A percentile compares a stretch with the other conserved stretches of the same genome.
These are phyloP conservation scores for Mnemiopsis leidyi DNA, from an alignment of 37 sponge, comb jelly and placozoan species.

Conservation along the genomic window DNA sequence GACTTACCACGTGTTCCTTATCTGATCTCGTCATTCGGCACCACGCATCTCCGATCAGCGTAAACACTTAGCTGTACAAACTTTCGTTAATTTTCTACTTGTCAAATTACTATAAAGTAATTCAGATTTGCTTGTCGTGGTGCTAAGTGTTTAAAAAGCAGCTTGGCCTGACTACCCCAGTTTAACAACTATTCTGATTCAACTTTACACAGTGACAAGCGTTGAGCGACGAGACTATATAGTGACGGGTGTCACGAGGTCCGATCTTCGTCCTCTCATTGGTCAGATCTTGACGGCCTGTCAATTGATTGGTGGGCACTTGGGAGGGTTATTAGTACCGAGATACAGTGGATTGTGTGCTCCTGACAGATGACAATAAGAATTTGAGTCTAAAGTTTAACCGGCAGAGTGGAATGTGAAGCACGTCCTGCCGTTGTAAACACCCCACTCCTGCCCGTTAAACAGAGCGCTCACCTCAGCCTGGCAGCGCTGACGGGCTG, in stretches of 20 bases:
- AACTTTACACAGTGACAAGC: slow-evolving; percentile 44
- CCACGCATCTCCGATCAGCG: neutral
- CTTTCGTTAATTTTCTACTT: slow-evolving; percentile 48
- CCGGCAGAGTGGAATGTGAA: neutral
- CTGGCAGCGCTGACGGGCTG: neutral
- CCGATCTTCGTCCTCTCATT: neutral
- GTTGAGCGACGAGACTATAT: neutral
- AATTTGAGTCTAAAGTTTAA: neutral
- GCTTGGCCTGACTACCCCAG: neutral
- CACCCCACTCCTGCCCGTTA: neutral
- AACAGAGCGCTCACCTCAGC: neutral
- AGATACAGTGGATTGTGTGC: neutral
- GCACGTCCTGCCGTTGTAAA: neutral
- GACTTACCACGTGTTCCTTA: neutral
- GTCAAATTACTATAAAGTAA: slow-evolving; percentile 48
- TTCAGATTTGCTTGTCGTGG: slow-evolving; percentile 32
- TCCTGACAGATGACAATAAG: neutral
- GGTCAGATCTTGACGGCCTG: neutral
- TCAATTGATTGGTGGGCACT: slow-evolving; percentile 32
- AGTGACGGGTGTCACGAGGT: neutral
- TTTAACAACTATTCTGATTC: slow-evolving; percentile 22
- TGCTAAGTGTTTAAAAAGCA: neutral
- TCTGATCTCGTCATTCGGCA: slow-evolving; percentile 4
- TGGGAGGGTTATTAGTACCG: slow-evolving; percentile 4
- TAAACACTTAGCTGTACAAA: slow-evolving; percentile 37